These are phyloP conservation scores for Hexactinellida sp. DNA, from an alignment of 37 sponge, comb jelly and placozoan genomes.

Conservation along the genomic window DNA sequence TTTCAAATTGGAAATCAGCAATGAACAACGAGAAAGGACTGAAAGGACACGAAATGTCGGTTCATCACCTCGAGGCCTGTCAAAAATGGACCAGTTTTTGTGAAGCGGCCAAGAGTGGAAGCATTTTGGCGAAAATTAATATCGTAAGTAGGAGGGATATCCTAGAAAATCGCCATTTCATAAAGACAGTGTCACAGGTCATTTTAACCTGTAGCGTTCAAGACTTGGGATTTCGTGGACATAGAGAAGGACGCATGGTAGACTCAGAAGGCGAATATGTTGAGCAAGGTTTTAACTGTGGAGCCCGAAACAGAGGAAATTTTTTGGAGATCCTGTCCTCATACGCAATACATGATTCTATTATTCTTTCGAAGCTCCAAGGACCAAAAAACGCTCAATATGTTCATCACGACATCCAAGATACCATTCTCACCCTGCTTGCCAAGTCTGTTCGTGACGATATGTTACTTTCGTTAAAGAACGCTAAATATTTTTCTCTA, in stretches of 20 bases:
- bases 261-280: neutral
- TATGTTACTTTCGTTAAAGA: neutral
- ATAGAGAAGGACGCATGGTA: neutral
- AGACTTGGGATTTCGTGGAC: slow-evolving; percentile 1
- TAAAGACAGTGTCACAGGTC: slow-evolving; percentile 1
- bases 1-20: slow-evolving; percentile 9
- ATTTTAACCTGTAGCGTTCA: slow-evolving; percentile 17
- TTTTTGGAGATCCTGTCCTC: slow-evolving; percentile 16
- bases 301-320: slow-evolving; percentile 16
- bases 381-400: neutral
- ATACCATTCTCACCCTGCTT: slow-evolving; percentile 13
- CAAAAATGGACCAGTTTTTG: neutral
- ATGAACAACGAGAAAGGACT: neutral
- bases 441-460: neutral
- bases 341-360: neutral
- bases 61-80: neutral
- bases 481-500: neutral
- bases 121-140: slow-evolving; percentile 14
- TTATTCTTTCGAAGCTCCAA: neutral
- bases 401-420: slow-evolving; percentile 2
- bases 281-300: slow-evolving; percentile 16
- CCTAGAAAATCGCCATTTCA: neutral
- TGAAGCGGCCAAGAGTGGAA: neutral
- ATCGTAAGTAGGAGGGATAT: slow-evolving; percentile 3
- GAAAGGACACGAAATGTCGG: slow-evolving; percentile 12